Percentiles rank a stretch among this genome's conserved stretches.
Evolutionary conservation across 1,140 invertebrate species (phyloP).

Genomic region (Caenorhabditis tropicalis): DNA sequence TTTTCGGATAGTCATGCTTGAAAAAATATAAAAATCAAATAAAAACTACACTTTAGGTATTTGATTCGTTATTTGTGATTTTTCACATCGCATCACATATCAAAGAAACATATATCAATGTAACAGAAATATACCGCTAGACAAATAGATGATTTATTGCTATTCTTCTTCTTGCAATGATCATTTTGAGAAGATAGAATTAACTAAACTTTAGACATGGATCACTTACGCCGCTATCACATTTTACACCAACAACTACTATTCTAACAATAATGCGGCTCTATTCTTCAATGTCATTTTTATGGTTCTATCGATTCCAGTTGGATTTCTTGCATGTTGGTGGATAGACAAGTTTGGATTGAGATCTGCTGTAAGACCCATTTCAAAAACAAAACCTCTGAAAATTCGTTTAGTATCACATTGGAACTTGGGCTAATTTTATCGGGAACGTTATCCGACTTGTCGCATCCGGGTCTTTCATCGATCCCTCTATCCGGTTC

Average conservation of each 20-base stretch:
- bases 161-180: not conserved
- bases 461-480: conserved; percentile 57
- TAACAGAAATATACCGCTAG: conserved; percentile 2
- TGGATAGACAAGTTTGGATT: conserved; percentile 73
- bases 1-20: not conserved
- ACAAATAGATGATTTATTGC: not conserved
- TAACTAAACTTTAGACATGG: conserved; percentile 73
- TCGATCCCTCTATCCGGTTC: conserved; percentile 68
- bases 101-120: not conserved
- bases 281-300: conserved; percentile 74
- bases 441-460: conserved; percentile 73
- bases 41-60: not conserved
- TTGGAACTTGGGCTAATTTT: conserved; percentile 74
- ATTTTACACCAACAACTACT: conserved; percentile 73
- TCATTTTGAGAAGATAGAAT: not conserved
- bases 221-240: conserved; percentile 75
- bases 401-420: conserved; percentile 69
- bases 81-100: not conserved
- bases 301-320: conserved; percentile 73
- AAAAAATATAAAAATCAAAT: conserved; percentile 25
- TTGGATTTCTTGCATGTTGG: conserved; percentile 74
- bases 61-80: not conserved
- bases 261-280: conserved; percentile 69
- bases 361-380: conserved; percentile 72
- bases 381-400: not conserved